phyloP scores from a whole-genome alignment of 2,888 invertebrate species.

The Pandemis corylana region DNA sequence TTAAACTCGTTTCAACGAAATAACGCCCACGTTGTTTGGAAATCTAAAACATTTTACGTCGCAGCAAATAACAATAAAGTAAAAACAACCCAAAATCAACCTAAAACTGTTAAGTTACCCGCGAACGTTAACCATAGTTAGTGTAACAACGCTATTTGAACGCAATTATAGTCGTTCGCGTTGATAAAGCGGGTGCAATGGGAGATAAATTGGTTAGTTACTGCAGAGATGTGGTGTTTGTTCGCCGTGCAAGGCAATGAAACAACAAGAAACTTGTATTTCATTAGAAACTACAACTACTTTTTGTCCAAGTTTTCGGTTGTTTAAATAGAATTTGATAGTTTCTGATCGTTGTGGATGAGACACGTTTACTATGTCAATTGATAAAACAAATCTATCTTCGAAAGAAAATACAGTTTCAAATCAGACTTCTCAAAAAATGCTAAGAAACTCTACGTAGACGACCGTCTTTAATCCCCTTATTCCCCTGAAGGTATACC shows the following conservation, averaged over 20 bases:
- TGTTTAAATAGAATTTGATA: too few relatives aligned
- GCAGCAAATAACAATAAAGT: conserved; percentile 1
- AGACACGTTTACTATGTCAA: too few relatives aligned
- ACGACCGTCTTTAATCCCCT: too few relatives aligned
- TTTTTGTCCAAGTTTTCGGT: too few relatives aligned
- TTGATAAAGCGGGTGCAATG: conserved; percentile 41
- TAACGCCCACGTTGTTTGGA: too few relatives aligned
- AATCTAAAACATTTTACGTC: neutral
- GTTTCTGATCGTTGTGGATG: too few relatives aligned
- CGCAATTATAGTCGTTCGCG: conserved; percentile 46
- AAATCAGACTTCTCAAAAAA: too few relatives aligned
- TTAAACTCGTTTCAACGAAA: neutral
- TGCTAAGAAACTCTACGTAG: too few relatives aligned
- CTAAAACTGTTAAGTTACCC: conserved; percentile 26
- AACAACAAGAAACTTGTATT: neutral
- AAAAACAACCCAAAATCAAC: conserved; percentile 12
- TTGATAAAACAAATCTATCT: too few relatives aligned
- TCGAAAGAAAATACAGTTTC: too few relatives aligned
- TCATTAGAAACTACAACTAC: too few relatives aligned
- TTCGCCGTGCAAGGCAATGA: neutral
- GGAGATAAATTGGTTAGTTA: conserved; percentile 34
- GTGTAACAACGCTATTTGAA: conserved; percentile 47
- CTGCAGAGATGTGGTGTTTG: conserved; percentile 6
- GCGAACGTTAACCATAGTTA: conserved; percentile 45
- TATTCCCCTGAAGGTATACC: too few relatives aligned